Conservation (phyloP, 1,140 invertebrate species). For the Drosophila persimilis region DNA sequence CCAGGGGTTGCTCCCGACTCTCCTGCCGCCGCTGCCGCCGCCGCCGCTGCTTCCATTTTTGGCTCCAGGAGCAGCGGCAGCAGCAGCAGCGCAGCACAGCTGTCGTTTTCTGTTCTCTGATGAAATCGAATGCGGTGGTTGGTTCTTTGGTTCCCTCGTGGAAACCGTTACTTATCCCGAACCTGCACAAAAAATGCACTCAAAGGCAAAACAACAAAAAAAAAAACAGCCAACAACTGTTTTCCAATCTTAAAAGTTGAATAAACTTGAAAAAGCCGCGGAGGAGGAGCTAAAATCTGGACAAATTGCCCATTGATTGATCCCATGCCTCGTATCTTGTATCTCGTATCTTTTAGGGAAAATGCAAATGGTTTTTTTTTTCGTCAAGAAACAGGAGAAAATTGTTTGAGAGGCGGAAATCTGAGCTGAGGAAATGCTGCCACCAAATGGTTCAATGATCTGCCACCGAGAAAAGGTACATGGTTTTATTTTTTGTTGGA, state of each 20-base stretch:
- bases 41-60: conserved; percentile 25
- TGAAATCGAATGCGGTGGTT: conserved; percentile 52
- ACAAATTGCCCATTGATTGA: background rate
- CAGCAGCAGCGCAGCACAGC: conserved; percentile 53
- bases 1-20: conserved; percentile 57
- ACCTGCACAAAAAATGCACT: conserved; percentile 19
- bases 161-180: conserved; percentile 45
- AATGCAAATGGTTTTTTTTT: conserved; percentile 24
- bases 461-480: conserved; percentile 7
- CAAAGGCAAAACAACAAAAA: background rate
- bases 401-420: conserved; percentile 44
- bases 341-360: no score
- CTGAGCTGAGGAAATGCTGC: conserved; percentile 35
- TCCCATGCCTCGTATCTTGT: no score
- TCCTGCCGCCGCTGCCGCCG: conserved; percentile 12
- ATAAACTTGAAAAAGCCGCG: conserved; percentile 22
- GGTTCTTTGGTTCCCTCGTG: conserved; percentile 9
- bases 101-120: conserved; percentile 50
- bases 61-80: conserved; percentile 20
- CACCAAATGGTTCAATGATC: conserved; percentile 40
- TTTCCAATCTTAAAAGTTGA: conserved; percentile 27
- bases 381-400: conserved; percentile 21
- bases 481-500: background rate
- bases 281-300: conserved; percentile 26
- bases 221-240: conserved; percentile 1